Conservation (phyloP, 2,113 vertebrate genomes). For the Pangasianodon hypophthalmus region DNA sequence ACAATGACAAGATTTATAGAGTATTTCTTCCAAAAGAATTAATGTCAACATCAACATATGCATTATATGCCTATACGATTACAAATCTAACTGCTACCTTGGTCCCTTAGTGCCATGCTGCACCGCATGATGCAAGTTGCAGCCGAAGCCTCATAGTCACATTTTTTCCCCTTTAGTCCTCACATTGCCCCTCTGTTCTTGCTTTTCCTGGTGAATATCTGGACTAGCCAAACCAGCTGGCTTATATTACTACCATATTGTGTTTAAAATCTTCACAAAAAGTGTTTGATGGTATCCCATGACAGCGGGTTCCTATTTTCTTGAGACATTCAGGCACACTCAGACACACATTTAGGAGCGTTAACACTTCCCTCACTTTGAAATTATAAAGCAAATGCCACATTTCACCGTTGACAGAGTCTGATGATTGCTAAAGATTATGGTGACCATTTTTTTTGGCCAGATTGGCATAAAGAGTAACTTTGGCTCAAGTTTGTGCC, state of each 20-base stretch:
- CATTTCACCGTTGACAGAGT: not conserved
- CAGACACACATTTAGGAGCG: not conserved
- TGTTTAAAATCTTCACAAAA: slow-evolving; percentile 34
- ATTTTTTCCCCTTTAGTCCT: not conserved
- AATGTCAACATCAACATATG: not conserved
- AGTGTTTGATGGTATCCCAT: slow-evolving; percentile 13
- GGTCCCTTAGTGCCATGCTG: no score
- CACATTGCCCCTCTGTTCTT: slow-evolving; percentile 26
- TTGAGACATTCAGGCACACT: not conserved
- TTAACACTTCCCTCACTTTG: slow-evolving; percentile 7
- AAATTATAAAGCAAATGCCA: slow-evolving; percentile 5
- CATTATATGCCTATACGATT: no score
- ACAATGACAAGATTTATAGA: not conserved
- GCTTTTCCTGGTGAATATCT: slow-evolving; percentile 15
- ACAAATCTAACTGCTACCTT: not conserved
- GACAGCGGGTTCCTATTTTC: slow-evolving; percentile 22
- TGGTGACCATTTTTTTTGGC: not conserved
- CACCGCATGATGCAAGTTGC: not conserved
- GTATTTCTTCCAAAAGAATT: not conserved
- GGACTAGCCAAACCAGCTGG: slow-evolving; percentile 14
- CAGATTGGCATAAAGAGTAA: not conserved
- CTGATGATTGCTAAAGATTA: not conserved
- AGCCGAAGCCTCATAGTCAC: not conserved
- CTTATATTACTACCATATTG: slow-evolving; percentile 31
- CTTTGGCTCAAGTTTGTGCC: not conserved